Base-by-base conservation (phyloP, 37 sponge, comb jelly and placozoan genomes). In the Petrosia ficiformis region DNA sequence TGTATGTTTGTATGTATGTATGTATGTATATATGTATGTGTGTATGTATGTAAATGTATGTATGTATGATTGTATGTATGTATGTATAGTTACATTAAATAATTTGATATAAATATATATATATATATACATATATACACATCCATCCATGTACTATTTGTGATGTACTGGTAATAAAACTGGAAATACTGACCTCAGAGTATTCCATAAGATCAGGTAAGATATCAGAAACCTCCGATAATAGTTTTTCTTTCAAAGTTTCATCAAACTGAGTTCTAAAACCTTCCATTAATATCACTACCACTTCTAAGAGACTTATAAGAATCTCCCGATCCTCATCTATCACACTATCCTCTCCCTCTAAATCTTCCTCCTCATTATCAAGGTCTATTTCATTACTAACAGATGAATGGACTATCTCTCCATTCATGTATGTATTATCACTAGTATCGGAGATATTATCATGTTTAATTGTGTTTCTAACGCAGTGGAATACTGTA, bases 241-340 rank as follows among this genome's bases (percentile, higher is more conserved):
- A 32, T 56, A 82, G 40, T 26, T 41, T 66, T 0, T 43, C n/a
- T 28, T 48, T 35, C 41, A 19, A 19, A 19, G 54, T 14, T 19
- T 48, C 54, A 8, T 48, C 14, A 19, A 19, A 8, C 54, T 48
- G 8, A 19, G 5, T 82, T 59, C 71, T 78, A 3, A 67, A 58
- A 19, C 88, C 88, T 41, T 87, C 84, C 95, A 90, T 89, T 39
- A 94, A 73, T 6, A 86, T 77, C 48, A 84, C 95, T 59, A 87
- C 66, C 41, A 68, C 67, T 44, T 94, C 95, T 67, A 94, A 59
- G 52, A 90, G 86, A 4, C 88, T 85, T 52, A 61, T 56, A 40
- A 94, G 52, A 24, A 90, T n/a, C 28, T 42, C 71, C 22, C 38
- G 35, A 72, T 80, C 14, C 54, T 19, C 54, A 19, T 48, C 54